Conservation (phyloP, 2,888 invertebrate species). For the Galeruca laticollis region DNA sequence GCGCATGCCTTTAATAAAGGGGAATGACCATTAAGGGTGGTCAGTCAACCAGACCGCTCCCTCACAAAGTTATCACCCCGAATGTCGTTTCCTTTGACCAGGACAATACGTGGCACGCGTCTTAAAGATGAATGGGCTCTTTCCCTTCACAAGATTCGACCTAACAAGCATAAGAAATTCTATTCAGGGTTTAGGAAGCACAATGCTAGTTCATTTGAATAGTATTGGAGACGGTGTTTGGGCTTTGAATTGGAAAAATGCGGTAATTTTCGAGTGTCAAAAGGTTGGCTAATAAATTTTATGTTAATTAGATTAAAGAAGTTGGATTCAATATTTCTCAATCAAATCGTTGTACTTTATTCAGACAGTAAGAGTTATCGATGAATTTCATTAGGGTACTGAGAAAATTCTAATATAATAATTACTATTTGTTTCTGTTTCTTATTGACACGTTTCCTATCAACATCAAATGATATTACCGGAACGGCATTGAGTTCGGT, state of each 20-base stretch:
- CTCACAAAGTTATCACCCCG: conserved; percentile 51
- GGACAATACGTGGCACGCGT: conserved; percentile 54
- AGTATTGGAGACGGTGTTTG: conserved; percentile 33
- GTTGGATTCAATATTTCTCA: neutral
- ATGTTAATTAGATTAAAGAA: conserved; percentile 15
- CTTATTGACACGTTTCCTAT: too few relatives aligned
- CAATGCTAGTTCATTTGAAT: conserved; percentile 48
- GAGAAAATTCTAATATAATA: too few relatives aligned
- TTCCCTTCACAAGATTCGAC: conserved; percentile 44
- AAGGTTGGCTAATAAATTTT: conserved; percentile 32
- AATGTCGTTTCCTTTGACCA: conserved; percentile 46
- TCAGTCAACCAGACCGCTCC: conserved; percentile 62
- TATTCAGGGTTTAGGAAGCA: conserved; percentile 41
- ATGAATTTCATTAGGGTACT: too few relatives aligned
- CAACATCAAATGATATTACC: too few relatives aligned
- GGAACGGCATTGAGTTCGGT: too few relatives aligned
- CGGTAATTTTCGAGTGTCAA: conserved; percentile 42
- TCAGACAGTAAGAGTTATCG: too few relatives aligned
- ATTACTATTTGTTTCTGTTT: too few relatives aligned
- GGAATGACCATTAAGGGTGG: conserved; percentile 57
- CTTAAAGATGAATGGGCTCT: conserved; percentile 48
- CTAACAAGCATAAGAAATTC: conserved; percentile 50
- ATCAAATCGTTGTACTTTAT: too few relatives aligned
- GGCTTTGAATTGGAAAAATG: conserved; percentile 32
- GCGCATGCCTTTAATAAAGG: conserved; percentile 49